Evolutionary conservation across 2,888 invertebrate species (phyloP).

Genomic region (Aphodius granarius): DNA sequence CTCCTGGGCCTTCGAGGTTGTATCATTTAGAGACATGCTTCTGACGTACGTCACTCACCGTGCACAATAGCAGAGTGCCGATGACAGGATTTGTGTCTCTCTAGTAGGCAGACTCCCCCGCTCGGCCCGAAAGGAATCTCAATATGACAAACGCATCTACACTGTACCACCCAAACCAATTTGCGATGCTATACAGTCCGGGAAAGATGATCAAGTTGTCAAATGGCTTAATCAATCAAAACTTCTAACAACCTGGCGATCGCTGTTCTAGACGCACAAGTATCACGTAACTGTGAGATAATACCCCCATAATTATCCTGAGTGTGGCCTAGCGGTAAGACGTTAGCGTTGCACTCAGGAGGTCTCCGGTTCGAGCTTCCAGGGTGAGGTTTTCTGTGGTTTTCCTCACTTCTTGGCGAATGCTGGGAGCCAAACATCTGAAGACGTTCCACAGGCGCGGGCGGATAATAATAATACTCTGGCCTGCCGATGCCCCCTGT

Average conservation of each 20-base stretch:
- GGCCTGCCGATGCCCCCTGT: no score
- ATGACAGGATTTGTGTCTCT: conserved; percentile 1
- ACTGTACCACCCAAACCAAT: neutral
- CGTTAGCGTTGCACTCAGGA: no score
- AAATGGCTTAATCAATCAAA: neutral
- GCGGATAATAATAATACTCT: no score
- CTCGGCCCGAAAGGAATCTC: neutral
- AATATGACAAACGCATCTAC: neutral
- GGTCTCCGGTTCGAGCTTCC: no score
- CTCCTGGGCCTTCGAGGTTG: neutral
- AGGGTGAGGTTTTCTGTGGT: no score
- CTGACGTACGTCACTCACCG: conserved; percentile 10
- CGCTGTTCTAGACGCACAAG: neutral
- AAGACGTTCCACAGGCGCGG: no score
- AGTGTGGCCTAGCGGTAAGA: no score
- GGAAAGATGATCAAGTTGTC: neutral
- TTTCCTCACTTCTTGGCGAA: no score
- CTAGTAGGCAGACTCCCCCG: neutral
- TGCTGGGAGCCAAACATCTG: no score
- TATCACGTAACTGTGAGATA: neutral
- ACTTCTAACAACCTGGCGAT: neutral
- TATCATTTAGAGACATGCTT: conserved; percentile 9
- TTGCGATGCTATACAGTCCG: no score
- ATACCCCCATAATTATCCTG: neutral
- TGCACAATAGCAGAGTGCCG: conserved; percentile 3